Percentiles rank a stretch among this genome's conserved stretches.
Evolutionary conservation across 2,888 invertebrate species (phyloP).

Genomic region (Harpagoxenus sublaevis): DNA sequence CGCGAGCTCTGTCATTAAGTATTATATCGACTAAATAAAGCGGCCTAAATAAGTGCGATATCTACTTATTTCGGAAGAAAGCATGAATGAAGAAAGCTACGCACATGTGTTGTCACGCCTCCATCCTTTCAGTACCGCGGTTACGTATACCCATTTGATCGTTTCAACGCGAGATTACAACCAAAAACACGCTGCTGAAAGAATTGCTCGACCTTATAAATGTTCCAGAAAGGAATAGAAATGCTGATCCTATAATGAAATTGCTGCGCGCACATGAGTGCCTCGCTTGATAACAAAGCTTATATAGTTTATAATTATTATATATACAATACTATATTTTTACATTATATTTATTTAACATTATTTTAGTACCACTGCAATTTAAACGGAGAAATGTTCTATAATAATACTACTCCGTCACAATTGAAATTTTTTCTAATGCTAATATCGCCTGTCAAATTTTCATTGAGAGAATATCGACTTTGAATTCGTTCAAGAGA

Average conservation of each 20-base stretch:
- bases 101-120: constrained; percentile 83
- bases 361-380: not conserved
- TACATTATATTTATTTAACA: not conserved
- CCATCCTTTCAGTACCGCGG: constrained; percentile 75
- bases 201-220: constrained; percentile 49
- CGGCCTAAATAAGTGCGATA: constrained; percentile 70
- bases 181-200: constrained; percentile 39
- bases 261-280: not conserved
- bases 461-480: not conserved
- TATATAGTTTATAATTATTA: not conserved
- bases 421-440: not conserved
- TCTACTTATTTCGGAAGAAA: constrained; percentile 66
- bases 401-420: not conserved
- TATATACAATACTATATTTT: not conserved
- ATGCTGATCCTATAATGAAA: constrained; percentile 7
- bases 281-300: not conserved
- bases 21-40: constrained; percentile 80
- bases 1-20: constrained; percentile 82
- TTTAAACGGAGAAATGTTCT: not conserved
- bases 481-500: constrained; percentile 5
- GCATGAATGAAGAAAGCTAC: constrained; percentile 71
- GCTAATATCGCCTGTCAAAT: not conserved
- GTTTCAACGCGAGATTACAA: constrained; percentile 48
- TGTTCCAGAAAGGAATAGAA: constrained; percentile 63
- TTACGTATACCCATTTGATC: constrained; percentile 61